Evolutionary conservation across 2,113 vertebrate genomes (phyloP), one percentile per base, ranked within the genome.

Genomic region (Toxotes jaculatrix): DNA sequence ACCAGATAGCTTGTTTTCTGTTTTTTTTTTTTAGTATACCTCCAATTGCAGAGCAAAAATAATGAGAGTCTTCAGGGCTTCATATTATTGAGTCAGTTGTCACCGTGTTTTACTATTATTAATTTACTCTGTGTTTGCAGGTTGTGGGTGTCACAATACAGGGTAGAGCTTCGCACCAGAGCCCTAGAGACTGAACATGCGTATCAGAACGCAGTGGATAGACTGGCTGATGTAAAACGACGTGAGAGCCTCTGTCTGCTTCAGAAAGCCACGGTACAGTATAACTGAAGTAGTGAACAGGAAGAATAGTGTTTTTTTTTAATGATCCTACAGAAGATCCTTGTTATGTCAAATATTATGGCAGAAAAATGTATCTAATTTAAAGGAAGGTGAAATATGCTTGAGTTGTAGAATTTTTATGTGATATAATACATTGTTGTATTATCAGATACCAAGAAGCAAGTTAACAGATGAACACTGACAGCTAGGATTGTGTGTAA

Each of bases 81-180:
- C 1, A 17, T 38, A 14, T 49, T 27, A 5, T 34, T 31, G 17
- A 38, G 19, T 40, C 43, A 55, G 27, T 49, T 60, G 5, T 64
- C n/a, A 49, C 43, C 45, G 2, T 49, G 31, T 76, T 70, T 80
- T 34, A 60, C 6, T 53, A 4, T 45, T 45, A 42, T 55, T 68
- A 23, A 65, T 57, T 72, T 38, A 12, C 4, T 70, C 40, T 80
- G 3, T 87, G 38, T 86, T 31, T 63, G 67, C 88, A 98, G 97
- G 75, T 82, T 96, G 61, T 99, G 97, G 98, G 56, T 98, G 36
- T 76, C 91, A 62, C 95, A 88, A 79, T 97, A 96, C 85, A 97
- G 96, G 79, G 56, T 23, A 0, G 86, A 93, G 16, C 95, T 97
- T 82, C 93, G 94, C 16, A 68, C 71, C 12, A 86, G 23, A 70